Base-by-base conservation (phyloP, 2,113 vertebrate species). In the Nyctibius bracteatus region DNA sequence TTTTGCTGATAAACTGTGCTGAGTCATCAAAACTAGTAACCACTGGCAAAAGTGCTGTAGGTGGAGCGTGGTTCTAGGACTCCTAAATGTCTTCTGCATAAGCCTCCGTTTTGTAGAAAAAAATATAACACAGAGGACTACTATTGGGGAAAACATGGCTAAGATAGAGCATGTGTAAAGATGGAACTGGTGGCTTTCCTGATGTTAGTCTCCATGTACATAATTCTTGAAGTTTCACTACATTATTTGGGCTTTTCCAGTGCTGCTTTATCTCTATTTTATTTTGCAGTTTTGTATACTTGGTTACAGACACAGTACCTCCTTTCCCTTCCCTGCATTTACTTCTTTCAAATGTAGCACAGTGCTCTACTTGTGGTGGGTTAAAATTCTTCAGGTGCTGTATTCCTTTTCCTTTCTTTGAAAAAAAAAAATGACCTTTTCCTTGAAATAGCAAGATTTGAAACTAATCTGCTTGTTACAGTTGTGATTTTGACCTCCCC, bases 401-500 rank as follows among this genome's bases (percentile, higher is more conserved):
- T 8, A 57, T 59, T 89, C 49, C 14, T 84, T 77, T 37, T 30
- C 15, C 24, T 62, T 94, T 72, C 33, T 72, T 78, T 55, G 41
- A 13, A 67, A 93, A 70, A 59, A 49, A 37, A 72, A n/a, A 10
- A 27, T 5, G 12, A 72, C 46, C 41, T 74, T 95, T 92, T 83
- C 16, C 65, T 81, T 63, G 46, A 90, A 91, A 70, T 39, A 78
- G 27, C 19, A 84, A 67, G 72, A 83, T 58, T 66, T 90, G 73
- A 92, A 96, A 90, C 58, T 58, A 59, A 80, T 88, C 84, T 86
- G 52, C 71, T 57, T 79, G n/a, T 86, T 92, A 87, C 33, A 62
- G 33, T 44, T 65, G 71, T 65, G 62, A 94, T 93, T 92, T 83
- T 95, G 82, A 94, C 78, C 79, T 90, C 58, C 51, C 68, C 72